A percentile compares a stretch with the other conserved stretches of the same genome.
Conservation (phyloP, 2,113 vertebrate genomes). For the Callopanchax toddi region DNA sequence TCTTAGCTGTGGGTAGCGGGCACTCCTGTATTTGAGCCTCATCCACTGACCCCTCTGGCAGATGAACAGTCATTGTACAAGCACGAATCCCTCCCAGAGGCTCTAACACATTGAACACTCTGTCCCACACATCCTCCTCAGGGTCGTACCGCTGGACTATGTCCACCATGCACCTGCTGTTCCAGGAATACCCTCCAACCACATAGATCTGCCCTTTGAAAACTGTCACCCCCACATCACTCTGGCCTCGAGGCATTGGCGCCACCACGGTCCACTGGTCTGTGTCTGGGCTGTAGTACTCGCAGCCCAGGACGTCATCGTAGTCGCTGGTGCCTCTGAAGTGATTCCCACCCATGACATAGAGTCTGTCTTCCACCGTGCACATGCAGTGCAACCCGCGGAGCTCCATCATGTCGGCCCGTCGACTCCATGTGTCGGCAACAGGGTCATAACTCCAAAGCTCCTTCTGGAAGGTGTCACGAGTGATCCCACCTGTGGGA, state of each 20-base stretch:
- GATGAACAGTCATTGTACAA: conserved; percentile 82
- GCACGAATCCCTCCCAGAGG: conserved; percentile 84
- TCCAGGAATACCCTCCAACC: conserved; percentile 85
- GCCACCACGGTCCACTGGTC: conserved; percentile 84
- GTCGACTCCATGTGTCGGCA: conserved; percentile 72
- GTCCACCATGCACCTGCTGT: conserved; percentile 85
- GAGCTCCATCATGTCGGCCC: conserved; percentile 81
- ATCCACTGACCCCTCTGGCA: conserved; percentile 74
- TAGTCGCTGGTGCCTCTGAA: conserved; percentile 82
- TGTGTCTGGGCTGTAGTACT: conserved; percentile 78
- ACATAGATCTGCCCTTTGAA: conserved; percentile 80
- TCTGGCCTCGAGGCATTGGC: conserved; percentile 82
- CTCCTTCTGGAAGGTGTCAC: conserved; percentile 84
- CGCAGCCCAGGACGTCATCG: conserved; percentile 82
- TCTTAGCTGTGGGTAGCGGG: conserved; percentile 70
- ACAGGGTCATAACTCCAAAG: conserved; percentile 78
- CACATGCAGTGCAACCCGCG: conserved; percentile 86
- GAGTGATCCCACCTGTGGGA: conserved; percentile 81
- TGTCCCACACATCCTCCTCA: conserved; percentile 76
- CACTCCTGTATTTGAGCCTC: conserved; percentile 78
- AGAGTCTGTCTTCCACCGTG: conserved; percentile 79
- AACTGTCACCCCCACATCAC: conserved; percentile 82
- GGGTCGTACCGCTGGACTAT: conserved; percentile 84
- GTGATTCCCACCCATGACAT: conserved; percentile 85
- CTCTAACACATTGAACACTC: conserved; percentile 82